phyloP scores from a whole-genome alignment of 2,797 vertebrate genomes.

The Cyclura pinguis region DNA sequence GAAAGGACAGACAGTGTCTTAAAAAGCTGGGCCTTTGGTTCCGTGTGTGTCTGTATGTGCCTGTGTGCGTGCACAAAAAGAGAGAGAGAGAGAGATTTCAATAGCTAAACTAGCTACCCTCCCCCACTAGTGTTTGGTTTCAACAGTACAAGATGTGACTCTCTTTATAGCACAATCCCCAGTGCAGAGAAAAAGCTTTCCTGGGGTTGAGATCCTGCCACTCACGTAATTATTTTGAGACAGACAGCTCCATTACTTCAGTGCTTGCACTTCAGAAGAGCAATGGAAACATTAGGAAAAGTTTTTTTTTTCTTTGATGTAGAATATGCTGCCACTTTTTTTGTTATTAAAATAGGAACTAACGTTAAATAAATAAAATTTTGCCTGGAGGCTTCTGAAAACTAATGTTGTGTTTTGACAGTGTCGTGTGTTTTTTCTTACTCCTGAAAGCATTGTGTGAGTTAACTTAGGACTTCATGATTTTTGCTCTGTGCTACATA shows the following conservation, averaged over 20 bases:
- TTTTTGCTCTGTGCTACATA: slow-evolving; percentile 68
- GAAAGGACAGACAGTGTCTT: neutral
- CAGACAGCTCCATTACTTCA: slow-evolving; percentile 69
- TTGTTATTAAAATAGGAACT: slow-evolving; percentile 81
- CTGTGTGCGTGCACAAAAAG: neutral
- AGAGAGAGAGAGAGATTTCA: neutral
- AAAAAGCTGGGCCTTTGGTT: slow-evolving; percentile 4
- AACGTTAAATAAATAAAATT: slow-evolving; percentile 84
- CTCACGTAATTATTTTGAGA: slow-evolving; percentile 65
- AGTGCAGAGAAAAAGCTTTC: slow-evolving; percentile 71
- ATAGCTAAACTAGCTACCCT: slow-evolving; percentile 16
- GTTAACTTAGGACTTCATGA: slow-evolving; percentile 71
- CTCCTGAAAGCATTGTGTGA: slow-evolving; percentile 75
- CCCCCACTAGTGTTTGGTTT: slow-evolving; percentile 38
- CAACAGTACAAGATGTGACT: slow-evolving; percentile 54
- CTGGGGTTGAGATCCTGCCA: slow-evolving; percentile 70
- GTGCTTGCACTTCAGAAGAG: slow-evolving; percentile 72
- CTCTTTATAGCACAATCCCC: slow-evolving; percentile 59
- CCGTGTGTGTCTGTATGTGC: neutral
- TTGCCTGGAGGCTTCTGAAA: slow-evolving; percentile 80
- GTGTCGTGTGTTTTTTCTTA: slow-evolving; percentile 65
- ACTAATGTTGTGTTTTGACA: slow-evolving; percentile 80
- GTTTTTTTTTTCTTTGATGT: slow-evolving; percentile 77
- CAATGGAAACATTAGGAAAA: slow-evolving; percentile 78
- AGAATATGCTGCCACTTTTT: slow-evolving; percentile 75